These are phyloP conservation scores for Pristionchus arcanus DNA, from an alignment of 2,888 invertebrate species.

Conservation along the genomic window DNA sequence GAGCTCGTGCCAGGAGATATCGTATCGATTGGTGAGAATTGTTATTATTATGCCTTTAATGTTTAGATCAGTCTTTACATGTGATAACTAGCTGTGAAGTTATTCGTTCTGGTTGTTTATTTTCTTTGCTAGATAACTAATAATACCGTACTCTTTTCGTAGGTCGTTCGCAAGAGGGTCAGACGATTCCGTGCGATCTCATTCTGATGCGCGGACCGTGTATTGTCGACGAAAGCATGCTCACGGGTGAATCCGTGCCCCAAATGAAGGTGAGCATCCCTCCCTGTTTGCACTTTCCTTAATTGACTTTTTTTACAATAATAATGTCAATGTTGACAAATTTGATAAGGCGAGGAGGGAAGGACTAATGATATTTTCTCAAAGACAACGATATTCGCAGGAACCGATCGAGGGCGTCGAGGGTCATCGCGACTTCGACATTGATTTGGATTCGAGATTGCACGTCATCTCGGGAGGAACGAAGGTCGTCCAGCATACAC, in stretches of 20 bases:
- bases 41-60: not conserved
- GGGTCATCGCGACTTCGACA: slow-evolving; percentile 82
- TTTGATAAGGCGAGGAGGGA: not conserved
- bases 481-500: slow-evolving; percentile 96
- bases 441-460: slow-evolving; percentile 93
- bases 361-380: slow-evolving; percentile 29
- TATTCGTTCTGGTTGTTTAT: no score
- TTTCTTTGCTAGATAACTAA: no score
- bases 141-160: not conserved
- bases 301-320: no score
- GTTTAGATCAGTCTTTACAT: not conserved
- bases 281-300: not conserved
- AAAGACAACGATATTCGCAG: slow-evolving; percentile 80
- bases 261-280: slow-evolving; percentile 88
- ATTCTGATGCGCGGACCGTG: slow-evolving; percentile 94
- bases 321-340: no score
- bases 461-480: slow-evolving; percentile 97
- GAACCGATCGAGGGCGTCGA: slow-evolving; percentile 89
- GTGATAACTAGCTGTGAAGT: not conserved
- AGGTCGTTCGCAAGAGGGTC: slow-evolving; percentile 90
- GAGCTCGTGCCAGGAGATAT: slow-evolving; percentile 96
- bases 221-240: slow-evolving; percentile 99
- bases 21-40: slow-evolving; percentile 86
- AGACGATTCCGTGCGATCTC: slow-evolving; percentile 92
- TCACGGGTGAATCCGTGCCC: slow-evolving; percentile 98